phyloP scores from a whole-genome alignment of 1,140 invertebrate genomes.

The Zaprionus inermis region DNA sequence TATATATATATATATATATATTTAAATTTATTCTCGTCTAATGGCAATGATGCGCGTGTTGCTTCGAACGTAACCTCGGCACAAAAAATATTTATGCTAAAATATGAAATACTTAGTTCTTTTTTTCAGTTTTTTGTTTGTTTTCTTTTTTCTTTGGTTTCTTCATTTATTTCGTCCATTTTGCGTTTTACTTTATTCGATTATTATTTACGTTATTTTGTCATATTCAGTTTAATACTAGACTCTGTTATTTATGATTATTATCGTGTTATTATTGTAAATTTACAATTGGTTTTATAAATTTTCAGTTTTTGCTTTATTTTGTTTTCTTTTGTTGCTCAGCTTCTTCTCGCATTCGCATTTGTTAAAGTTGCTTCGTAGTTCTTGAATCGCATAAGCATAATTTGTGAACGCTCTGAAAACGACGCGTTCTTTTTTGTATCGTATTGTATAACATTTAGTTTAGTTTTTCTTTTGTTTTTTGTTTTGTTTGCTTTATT shows the following conservation, averaged over 20 bases:
- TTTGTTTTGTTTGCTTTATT: conserved; percentile 57
- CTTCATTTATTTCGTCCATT: conserved; percentile 11
- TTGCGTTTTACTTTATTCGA: conserved; percentile 22
- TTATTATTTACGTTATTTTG: conserved; percentile 35
- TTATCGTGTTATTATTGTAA: conserved; percentile 58
- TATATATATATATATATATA: conserved; percentile 41
- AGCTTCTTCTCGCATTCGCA: conserved; percentile 7
- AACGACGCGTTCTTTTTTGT: conserved; percentile 24
- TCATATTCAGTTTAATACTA: conserved; percentile 48
- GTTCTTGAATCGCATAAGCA: conserved; percentile 66
- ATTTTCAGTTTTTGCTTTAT: conserved; percentile 21
- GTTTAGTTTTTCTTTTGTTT: conserved; percentile 39
- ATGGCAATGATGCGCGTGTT: conserved; percentile 82
- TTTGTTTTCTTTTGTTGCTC: conserved; percentile 21
- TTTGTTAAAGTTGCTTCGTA: conserved; percentile 32
- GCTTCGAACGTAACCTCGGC: conserved; percentile 76
- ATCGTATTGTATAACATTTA: conserved; percentile 32
- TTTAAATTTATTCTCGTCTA: conserved; percentile 75
- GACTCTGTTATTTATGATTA: conserved; percentile 41
- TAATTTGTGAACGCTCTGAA: conserved; percentile 56
- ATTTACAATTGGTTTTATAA: conserved; percentile 68
- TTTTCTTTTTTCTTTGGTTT: conserved; percentile 2
- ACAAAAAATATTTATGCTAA: conserved; percentile 79
- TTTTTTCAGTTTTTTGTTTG: conserved; percentile 21
- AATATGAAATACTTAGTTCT: conserved; percentile 70